Evolutionary conservation across 2,888 invertebrate species (phyloP).

Genomic region (Tipula vernalis): DNA sequence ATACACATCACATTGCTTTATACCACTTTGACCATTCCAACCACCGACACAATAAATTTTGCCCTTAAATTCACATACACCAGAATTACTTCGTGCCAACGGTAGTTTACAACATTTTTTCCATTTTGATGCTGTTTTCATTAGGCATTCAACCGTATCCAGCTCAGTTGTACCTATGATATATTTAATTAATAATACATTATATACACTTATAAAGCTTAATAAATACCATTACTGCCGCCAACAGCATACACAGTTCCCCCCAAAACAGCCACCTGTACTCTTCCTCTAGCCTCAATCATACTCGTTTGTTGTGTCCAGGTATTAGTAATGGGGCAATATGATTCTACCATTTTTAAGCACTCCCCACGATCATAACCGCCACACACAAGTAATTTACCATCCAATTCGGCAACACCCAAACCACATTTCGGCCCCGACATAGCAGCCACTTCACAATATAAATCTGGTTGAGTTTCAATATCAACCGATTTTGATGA

Average conservation of each 20-base stretch:
- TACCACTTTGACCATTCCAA: slow-evolving; percentile 56
- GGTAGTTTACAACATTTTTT: slow-evolving; percentile 40
- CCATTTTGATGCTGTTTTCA: slow-evolving; percentile 40
- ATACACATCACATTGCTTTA: slow-evolving; percentile 62
- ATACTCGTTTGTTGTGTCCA: slow-evolving; percentile 60
- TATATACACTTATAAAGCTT: neutral
- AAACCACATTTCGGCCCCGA: slow-evolving; percentile 58
- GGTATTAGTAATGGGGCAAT: slow-evolving; percentile 52
- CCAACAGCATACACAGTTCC: slow-evolving; percentile 65
- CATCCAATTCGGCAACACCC: slow-evolving; percentile 57
- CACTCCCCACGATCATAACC: slow-evolving; percentile 79
- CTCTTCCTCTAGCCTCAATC: slow-evolving; percentile 63
- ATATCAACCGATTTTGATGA: slow-evolving; percentile 18
- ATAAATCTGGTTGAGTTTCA: slow-evolving; percentile 34
- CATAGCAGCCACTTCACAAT: slow-evolving; percentile 47
- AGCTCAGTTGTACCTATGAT: slow-evolving; percentile 48
- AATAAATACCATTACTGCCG: slow-evolving; percentile 57
- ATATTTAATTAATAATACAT: neutral
- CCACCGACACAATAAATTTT: slow-evolving; percentile 69
- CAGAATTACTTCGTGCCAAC: slow-evolving; percentile 54
- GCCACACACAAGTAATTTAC: slow-evolving; percentile 64
- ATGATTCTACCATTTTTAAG: slow-evolving; percentile 60
- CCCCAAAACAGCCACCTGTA: slow-evolving; percentile 57
- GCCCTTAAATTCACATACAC: slow-evolving; percentile 50
- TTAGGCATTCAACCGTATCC: slow-evolving; percentile 46